Base-by-base conservation (phyloP, 2,113 vertebrate species). In the Rhizomys pruinosus region DNA sequence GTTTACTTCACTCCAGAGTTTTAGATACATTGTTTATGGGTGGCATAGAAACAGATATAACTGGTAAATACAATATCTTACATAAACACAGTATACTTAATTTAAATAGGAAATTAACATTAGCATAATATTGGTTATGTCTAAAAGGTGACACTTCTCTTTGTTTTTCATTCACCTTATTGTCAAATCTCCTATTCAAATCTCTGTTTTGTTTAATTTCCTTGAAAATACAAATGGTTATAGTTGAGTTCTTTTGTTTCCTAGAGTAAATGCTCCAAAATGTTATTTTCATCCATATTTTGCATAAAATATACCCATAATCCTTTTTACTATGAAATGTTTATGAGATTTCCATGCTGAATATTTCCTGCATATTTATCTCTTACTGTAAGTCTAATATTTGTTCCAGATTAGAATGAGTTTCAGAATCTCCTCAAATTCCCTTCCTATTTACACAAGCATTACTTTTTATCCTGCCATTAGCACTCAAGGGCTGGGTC, bases 151-250 rank as follows among this genome's bases (percentile, higher is more conserved):
- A 86, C 85, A 23, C n/a, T 89, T 93, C 76, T 87, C 63, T 81
- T 44, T 47, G 39, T 42, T 74, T n/a, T 77, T 42, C 68, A 47
- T 92, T 90, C 27, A 81, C 23, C 39, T 39, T 78, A 23, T 89
- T 78, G 42, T 77, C 69, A 92, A 96, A 90, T 74, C 34, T 89
- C 52, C 76, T 95, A 39, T n/a, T 91, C 80, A 17, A 82, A 88
- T 82, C 39, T 55, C 42, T 77, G 39, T 17, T 91, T 91, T 81
- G 44, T 74, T 91, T 81, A 92, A 92, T 94, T 90, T 94, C 47
- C 63, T 78, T 92, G 13, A 90, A 92, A 94, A 76, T 34, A 66
- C 39, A 93, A 87, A 87, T 92, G 47, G 27, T 73, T 81, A 77
- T 2, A 89, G 55, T 44, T 90, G 32, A 94, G 71, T 37, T 87